phyloP scores from a whole-genome alignment of 2,797 vertebrate species.

The Octomys mimax region DNA sequence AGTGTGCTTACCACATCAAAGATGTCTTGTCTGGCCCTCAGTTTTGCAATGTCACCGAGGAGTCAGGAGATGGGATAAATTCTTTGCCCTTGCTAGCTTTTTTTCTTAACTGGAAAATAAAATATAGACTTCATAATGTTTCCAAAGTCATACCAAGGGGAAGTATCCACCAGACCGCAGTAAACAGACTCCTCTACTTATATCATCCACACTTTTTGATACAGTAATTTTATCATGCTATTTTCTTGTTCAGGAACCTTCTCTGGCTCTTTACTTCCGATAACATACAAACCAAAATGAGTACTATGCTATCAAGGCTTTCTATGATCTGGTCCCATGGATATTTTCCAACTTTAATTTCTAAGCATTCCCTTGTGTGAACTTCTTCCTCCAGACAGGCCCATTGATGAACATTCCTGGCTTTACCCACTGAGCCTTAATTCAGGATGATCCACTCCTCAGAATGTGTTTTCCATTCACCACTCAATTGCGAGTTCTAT shows the following conservation, averaged over 20 bases:
- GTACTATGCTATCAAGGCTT: not conserved
- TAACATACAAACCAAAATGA: constrained; percentile 16
- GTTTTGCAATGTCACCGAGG: not conserved
- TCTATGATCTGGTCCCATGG: not conserved
- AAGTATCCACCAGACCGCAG: not conserved
- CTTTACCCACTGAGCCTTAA: not conserved
- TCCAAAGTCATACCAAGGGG: not conserved
- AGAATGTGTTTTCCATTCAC: not conserved
- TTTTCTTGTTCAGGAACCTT: not conserved
- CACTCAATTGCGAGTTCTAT: not conserved
- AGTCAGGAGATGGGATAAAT: not conserved
- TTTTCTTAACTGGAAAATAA: constrained; percentile 8
- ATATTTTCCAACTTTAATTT: not conserved
- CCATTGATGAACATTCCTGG: not conserved
- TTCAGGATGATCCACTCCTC: not conserved
- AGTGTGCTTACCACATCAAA: not conserved
- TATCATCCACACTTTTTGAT: not conserved
- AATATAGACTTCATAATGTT: not conserved
- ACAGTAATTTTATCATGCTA: not conserved
- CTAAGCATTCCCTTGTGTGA: not conserved
- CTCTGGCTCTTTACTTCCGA: not conserved
- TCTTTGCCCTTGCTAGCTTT: not conserved
- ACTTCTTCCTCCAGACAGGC: not conserved
- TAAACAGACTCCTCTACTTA: not conserved
- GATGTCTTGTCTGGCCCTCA: not conserved